Evolutionary conservation across 2,797 vertebrate genomes (phyloP), one percentile per base, ranked within the genome.

Genomic region (Bovichtus variegatus): DNA sequence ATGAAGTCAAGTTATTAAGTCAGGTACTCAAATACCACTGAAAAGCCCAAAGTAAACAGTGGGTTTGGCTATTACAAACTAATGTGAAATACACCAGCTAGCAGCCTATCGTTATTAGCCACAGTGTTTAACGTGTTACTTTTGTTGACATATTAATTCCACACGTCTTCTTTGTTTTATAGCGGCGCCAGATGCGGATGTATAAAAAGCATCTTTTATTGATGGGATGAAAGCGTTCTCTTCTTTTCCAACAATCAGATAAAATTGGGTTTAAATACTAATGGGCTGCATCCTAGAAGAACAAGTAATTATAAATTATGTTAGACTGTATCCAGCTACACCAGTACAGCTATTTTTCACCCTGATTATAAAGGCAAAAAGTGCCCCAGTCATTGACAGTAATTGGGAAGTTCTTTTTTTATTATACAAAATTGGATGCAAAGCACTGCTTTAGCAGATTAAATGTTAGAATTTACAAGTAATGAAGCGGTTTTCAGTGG

Each of bases 171-270:
- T 25, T 44, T 53, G 65, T 60, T 85, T 86, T 66, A 71, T 8
- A 16, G 65, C 44, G 57, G 25, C 66, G 51, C 58, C 76, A 89
- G 88, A 87, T 89, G 83, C 49, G 29, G 51, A 61, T 50, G 60
- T 74, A 78, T 64, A 80, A 85, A 90, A 89, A 84, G 65, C 60
- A 74, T 80, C 79, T 55, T 36, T 88, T 62, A 66, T 86, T 63
- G 51, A 40, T 31, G 62, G 40, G 34, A 78, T 76, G 74, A 54
- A 66, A 79, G 62, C 11, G 58, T 51, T 41, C 19, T 58, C 46
- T 21, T 76, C 38, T 66, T 69, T 63, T 51, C 72, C 18, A 59
- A 5, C 3, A 7, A 34, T 58, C 25, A 43, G 29, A 82, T 59
- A 46, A 78, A 82, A 59, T 19, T 29, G 44, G 54, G 10, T 78